Evolutionary conservation across 2,113 vertebrate genomes (phyloP).

Genomic region (Ciconia stormi): DNA sequence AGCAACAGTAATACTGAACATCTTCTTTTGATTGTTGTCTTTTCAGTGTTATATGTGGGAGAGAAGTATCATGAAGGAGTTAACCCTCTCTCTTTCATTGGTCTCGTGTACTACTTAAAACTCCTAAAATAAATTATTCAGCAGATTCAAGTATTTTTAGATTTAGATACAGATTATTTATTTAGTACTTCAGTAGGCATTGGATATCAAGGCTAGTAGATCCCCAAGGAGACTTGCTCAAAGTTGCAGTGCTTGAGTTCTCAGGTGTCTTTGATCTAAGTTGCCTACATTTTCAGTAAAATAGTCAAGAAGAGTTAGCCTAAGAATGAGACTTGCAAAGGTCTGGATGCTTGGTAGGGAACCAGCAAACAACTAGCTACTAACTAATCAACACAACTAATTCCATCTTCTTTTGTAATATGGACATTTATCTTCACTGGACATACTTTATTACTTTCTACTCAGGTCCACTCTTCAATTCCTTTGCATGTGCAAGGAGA

Average conservation of each 20-base stretch:
- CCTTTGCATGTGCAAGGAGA: background rate
- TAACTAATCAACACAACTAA: background rate
- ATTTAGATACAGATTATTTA: conserved; percentile 1
- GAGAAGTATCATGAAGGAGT: background rate
- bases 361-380: background rate
- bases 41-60: background rate
- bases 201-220: background rate
- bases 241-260: background rate
- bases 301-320: background rate
- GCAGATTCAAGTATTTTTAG: background rate
- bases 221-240: background rate
- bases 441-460: background rate
- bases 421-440: background rate
- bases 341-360: background rate
- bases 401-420: background rate
- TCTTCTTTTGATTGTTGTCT: background rate
- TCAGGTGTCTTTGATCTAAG: background rate
- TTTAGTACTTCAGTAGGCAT: background rate
- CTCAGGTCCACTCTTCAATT: background rate
- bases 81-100: background rate
- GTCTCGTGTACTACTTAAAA: background rate
- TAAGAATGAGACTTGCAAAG: background rate
- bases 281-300: background rate
- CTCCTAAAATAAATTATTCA: background rate
- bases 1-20: background rate